Percentiles rank a stretch among this genome's conserved stretches.
Evolutionary conservation across 2,888 invertebrate genomes (phyloP).

Genomic region (Brachypterus glaber): DNA sequence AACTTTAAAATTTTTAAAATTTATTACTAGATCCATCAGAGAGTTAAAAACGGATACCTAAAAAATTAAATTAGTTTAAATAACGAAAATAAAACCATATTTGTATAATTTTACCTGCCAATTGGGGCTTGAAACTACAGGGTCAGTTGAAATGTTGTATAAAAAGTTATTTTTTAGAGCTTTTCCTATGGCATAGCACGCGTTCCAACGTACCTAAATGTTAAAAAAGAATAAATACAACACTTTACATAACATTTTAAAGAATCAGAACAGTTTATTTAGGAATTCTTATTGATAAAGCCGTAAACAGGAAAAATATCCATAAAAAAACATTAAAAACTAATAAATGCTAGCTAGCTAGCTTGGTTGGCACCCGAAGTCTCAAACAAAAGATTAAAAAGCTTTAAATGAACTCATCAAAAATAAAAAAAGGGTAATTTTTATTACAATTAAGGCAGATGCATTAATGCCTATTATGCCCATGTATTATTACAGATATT

Average conservation of each 20-base stretch:
- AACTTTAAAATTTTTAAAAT: slow-evolving; percentile 80
- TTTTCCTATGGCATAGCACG: slow-evolving; percentile 79
- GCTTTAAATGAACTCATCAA: too few relatives aligned
- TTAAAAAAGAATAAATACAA: background rate
- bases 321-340: too few relatives aligned
- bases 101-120: slow-evolving; percentile 44
- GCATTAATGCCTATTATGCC: too few relatives aligned
- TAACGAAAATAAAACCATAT: slow-evolving; percentile 4
- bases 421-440: too few relatives aligned
- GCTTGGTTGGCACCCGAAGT: too few relatives aligned
- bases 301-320: too few relatives aligned
- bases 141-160: slow-evolving; percentile 38
- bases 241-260: background rate
- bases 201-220: slow-evolving; percentile 71
- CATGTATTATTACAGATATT: too few relatives aligned
- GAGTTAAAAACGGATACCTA: slow-evolving; percentile 56
- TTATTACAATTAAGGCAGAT: too few relatives aligned
- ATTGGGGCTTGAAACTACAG: slow-evolving; percentile 16
- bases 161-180: slow-evolving; percentile 56
- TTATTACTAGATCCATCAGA: slow-evolving; percentile 56
- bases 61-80: slow-evolving; percentile 19
- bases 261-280: background rate
- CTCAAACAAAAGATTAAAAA: too few relatives aligned
- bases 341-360: too few relatives aligned
- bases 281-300: background rate